phyloP scores from a whole-genome alignment of 2,888 invertebrate species.

The Physocephala rufipes region DNA sequence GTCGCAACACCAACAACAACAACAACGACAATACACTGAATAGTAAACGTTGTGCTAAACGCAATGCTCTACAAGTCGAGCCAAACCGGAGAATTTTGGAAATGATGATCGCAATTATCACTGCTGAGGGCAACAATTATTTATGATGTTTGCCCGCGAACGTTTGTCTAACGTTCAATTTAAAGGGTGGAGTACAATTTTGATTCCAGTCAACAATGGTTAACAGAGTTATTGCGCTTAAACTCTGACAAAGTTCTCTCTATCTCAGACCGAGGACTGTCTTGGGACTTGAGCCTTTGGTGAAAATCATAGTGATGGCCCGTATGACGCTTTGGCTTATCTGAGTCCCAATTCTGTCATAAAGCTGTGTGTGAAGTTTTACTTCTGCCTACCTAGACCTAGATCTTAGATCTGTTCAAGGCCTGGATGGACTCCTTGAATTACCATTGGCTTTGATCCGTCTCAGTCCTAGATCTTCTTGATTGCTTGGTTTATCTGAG shows the following conservation, averaged over 20 bases:
- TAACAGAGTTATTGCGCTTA: not conserved
- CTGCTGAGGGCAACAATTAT: conserved; percentile 23
- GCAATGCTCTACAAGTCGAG: not conserved
- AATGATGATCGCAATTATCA: conserved; percentile 33
- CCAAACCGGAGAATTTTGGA: conserved; percentile 17
- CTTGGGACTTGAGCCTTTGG: no score
- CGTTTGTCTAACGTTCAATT: conserved; percentile 11
- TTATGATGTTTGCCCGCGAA: conserved; percentile 21
- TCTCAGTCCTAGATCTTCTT: no score
- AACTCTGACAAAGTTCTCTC: not conserved
- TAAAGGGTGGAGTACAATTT: no score
- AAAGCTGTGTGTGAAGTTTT: no score
- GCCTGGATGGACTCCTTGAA: no score
- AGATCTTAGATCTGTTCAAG: no score
- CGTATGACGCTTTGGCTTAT: no score
- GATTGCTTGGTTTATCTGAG: no score
- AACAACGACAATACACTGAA: not conserved
- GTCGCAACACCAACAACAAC: conserved; percentile 1
- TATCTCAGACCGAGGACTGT: no score
- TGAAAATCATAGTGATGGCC: no score
- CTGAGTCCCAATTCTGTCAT: not conserved
- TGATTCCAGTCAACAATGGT: not conserved
- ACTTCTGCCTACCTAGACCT: no score
- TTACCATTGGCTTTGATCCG: no score
- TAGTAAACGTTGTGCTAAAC: not conserved